Evolutionary conservation across 2,797 vertebrate genomes (phyloP), one percentile per base, ranked within the genome.

Genomic region (Heterohyrax brucei): DNA sequence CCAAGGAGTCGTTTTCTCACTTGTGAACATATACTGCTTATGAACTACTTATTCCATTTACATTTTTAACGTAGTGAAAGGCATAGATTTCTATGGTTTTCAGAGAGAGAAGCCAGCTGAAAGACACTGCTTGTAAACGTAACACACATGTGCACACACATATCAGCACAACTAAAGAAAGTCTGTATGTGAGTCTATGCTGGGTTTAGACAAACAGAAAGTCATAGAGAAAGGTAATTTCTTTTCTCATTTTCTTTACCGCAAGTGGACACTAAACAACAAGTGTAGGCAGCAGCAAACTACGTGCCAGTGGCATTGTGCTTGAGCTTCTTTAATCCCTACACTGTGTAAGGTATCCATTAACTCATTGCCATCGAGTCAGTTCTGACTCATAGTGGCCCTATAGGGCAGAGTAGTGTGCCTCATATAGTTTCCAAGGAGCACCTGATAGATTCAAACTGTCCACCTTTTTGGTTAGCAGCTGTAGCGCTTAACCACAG

Each of bases 111-210:
- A 73, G 79, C 75, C 13, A 81, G 19, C 3, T 64, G n/a, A 80
- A 13, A 77, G 21, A 48, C 10, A 79, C 22, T 10, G n/a, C 7
- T 79, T 76, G 81, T 22, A 79, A 81, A 76, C 12, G 24, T 14
- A 76, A 30, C 22, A 14, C 30, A 46, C 48, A 64, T 14, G 30
- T 1, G 53, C 1, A 8, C 10, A 77, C 12, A 30, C 10, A 33
- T 0, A 0, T 75, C 39, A 84, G 39, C 79, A n/a, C 14, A 91
- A 22, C 22, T 56, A 28, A 39, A 59, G 13, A 77, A 56, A 9
- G 44, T 5, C 2, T 28, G 1, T 21, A 1, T 61, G 3, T 61
- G 44, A 48, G 1, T 84, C 3, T 59, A 1, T 50, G 39, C 9
- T 87, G 75, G 22, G 73, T 89, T 87, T 50, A 59, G 44, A 5